A percentile compares a stretch with the other conserved stretches of the same genome.
These are phyloP conservation scores for Gonioctena quinquepunctata DNA, from an alignment of 1,140 invertebrate genomes.

Conservation along the genomic window DNA sequence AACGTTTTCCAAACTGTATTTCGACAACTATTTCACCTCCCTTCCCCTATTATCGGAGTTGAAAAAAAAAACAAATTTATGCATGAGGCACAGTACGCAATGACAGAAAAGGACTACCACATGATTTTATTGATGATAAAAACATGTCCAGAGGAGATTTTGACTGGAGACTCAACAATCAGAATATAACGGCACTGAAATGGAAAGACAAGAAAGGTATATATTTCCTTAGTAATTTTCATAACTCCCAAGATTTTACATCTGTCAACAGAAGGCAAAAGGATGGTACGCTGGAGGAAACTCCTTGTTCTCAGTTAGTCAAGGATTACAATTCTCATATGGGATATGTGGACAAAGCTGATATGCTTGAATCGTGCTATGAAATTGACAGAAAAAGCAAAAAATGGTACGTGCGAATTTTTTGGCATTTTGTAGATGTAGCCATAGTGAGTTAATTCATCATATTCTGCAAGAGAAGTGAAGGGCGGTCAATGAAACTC, in stretches of 20 bases:
- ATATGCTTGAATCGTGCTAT: conserved; percentile 50
- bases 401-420: conserved; percentile 47
- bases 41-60: conserved; percentile 36
- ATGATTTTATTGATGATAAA: conserved; percentile 47
- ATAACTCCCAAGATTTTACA: conserved; percentile 42
- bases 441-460: conserved; percentile 29
- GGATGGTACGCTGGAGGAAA: conserved; percentile 35
- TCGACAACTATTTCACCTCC: conserved; percentile 51
- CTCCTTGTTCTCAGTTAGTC: conserved; percentile 31
- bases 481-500: background rate
- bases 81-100: conserved; percentile 48
- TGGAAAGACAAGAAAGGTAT: conserved; percentile 55
- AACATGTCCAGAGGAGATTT: conserved; percentile 48
- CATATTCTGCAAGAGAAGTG: conserved; percentile 25
- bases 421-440: conserved; percentile 36
- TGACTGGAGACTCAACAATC: conserved; percentile 49
- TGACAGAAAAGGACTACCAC: conserved; percentile 37
- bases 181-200: conserved; percentile 50
- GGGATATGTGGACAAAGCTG: conserved; percentile 52
- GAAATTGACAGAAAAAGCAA: conserved; percentile 49
- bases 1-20: conserved; percentile 34
- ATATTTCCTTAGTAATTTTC: conserved; percentile 53
- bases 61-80: conserved; percentile 46
- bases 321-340: conserved; percentile 54
- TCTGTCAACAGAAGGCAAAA: conserved; percentile 44